A percentile compares a stretch with the other conserved stretches of the same genome.
Conservation (phyloP, 2,888 invertebrate genomes). For the Oligia fasciuncula region DNA sequence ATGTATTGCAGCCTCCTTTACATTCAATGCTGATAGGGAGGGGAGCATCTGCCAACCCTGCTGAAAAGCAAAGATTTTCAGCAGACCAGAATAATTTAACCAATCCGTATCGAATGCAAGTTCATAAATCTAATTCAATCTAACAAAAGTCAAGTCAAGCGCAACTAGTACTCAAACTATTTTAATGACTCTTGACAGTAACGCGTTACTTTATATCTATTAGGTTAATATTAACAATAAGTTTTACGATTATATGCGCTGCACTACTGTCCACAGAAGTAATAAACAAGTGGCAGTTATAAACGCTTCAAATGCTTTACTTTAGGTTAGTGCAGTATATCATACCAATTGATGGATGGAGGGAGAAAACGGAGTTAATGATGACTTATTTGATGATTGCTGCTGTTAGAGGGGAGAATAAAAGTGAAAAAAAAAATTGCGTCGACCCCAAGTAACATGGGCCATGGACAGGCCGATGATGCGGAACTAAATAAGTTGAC, state of each 20-base stretch:
- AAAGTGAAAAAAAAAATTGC: background rate
- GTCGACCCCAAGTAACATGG: no score
- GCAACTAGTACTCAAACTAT: conserved; percentile 12
- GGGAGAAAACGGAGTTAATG: background rate
- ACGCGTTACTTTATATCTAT: conserved; percentile 36
- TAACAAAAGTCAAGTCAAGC: conserved; percentile 1
- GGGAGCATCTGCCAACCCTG: background rate
- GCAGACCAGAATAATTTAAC: background rate
- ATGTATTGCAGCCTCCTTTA: background rate
- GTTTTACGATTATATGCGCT: conserved; percentile 16
- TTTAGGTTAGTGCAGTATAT: background rate
- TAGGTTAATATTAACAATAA: conserved; percentile 37
- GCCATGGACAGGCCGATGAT: background rate
- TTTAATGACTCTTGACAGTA: conserved; percentile 32
- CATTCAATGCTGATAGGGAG: background rate
- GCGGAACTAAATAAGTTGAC: background rate
- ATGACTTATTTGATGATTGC: background rate
- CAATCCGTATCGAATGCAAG: background rate
- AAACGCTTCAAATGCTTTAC: conserved; percentile 26
- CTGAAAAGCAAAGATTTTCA: background rate
- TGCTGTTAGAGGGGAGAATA: background rate
- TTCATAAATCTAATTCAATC: background rate
- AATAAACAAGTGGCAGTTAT: conserved; percentile 23
- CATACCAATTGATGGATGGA: conserved; percentile 25
- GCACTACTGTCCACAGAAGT: background rate